Evolutionary conservation across 2,113 vertebrate genomes (phyloP).

Genomic region (Percopsis transmontana): DNA sequence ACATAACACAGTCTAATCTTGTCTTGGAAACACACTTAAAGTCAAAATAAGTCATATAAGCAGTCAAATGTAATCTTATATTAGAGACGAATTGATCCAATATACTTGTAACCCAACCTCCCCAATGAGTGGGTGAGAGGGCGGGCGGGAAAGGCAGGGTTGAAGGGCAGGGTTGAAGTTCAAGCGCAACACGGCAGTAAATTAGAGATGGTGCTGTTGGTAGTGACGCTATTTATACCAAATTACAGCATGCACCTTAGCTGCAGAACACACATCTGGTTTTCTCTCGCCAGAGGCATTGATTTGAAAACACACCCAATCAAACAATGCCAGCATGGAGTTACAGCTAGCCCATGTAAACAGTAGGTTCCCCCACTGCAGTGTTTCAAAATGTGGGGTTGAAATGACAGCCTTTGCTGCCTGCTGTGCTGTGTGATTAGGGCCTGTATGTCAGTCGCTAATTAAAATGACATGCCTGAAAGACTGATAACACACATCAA

Average conservation of each 20-base stretch:
- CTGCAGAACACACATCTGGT: slow-evolving; percentile 30
- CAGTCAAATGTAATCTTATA: background rate
- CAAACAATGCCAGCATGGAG: slow-evolving; percentile 41
- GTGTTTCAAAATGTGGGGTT: slow-evolving; percentile 60
- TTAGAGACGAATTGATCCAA: slow-evolving; percentile 4
- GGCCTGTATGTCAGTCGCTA: slow-evolving; percentile 59
- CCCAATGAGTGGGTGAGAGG: slow-evolving; percentile 33
- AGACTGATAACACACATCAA: slow-evolving; percentile 40
- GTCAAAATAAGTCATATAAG: slow-evolving; percentile 4
- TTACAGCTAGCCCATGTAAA: slow-evolving; percentile 46
- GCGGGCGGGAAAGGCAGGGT: background rate
- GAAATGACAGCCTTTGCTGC: slow-evolving; percentile 66
- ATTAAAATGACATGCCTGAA: slow-evolving; percentile 58
- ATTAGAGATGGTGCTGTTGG: slow-evolving; percentile 52
- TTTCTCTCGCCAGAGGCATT: slow-evolving; percentile 54
- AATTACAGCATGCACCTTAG: slow-evolving; percentile 65
- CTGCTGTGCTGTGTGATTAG: slow-evolving; percentile 54
- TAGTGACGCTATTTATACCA: slow-evolving; percentile 67
- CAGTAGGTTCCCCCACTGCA: slow-evolving; percentile 31
- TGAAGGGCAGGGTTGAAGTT: slow-evolving; percentile 48
- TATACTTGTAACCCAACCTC: slow-evolving; percentile 41
- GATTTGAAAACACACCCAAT: slow-evolving; percentile 65
- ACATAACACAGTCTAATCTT: no score
- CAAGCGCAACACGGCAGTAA: slow-evolving; percentile 51
- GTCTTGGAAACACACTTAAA: background rate